A percentile compares a stretch with the other conserved stretches of the same genome.
These are phyloP conservation scores for Sakesphorus luctuosus DNA, from an alignment of 2,113 vertebrate species.

Conservation along the genomic window DNA sequence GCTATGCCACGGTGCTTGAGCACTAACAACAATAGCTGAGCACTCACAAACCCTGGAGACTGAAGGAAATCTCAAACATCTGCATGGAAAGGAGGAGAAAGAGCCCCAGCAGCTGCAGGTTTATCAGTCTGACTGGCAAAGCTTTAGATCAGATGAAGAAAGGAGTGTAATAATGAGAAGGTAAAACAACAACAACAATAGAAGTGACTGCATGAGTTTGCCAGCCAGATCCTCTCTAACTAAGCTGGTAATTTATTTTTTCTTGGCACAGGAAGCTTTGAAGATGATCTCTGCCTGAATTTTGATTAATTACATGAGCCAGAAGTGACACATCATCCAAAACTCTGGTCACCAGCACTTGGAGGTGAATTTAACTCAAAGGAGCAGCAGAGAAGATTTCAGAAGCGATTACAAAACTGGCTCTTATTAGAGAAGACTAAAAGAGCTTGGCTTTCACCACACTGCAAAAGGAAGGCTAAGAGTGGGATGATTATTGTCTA, in stretches of 20 bases:
- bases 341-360: neutral
- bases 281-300: neutral
- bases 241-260: neutral
- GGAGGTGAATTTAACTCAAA: neutral
- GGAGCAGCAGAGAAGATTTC: neutral
- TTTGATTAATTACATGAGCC: neutral
- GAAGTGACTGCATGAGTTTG: neutral
- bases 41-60: neutral
- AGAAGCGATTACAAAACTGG: neutral
- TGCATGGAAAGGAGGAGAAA: neutral
- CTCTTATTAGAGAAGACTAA: neutral
- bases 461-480: neutral
- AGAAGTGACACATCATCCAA: neutral
- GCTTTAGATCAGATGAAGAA: neutral
- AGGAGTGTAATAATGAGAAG: neutral
- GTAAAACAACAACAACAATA: neutral
- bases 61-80: neutral
- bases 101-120: neutral
- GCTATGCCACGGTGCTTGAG: neutral
- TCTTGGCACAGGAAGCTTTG: neutral
- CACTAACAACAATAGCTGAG: neutral
- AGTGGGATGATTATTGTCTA: neutral
- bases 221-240: neutral
- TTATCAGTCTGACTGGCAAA: neutral
- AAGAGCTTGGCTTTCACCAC: neutral